Percentiles rank a stretch among this genome's conserved stretches.
Conservation (phyloP, 2,113 vertebrate genomes). For the Channa argus region DNA sequence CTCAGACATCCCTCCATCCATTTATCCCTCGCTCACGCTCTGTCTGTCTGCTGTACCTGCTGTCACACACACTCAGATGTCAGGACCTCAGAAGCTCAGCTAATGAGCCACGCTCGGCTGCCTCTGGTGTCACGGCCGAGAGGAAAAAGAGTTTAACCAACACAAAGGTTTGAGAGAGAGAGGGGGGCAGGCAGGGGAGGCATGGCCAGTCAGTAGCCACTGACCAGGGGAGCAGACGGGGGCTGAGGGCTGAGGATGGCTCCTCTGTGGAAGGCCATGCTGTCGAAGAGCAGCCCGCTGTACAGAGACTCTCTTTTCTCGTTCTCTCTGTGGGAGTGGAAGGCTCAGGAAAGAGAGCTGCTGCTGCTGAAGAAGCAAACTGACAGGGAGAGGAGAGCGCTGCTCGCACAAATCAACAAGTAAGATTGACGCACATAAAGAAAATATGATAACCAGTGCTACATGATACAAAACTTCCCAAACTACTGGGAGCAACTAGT, state of each 20-base stretch:
- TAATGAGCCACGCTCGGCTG: slow-evolving; percentile 17
- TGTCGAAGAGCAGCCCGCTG: slow-evolving; percentile 84
- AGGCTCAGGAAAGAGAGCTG: slow-evolving; percentile 81
- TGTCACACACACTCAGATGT: slow-evolving; percentile 8
- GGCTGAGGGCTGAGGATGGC: slow-evolving; percentile 68
- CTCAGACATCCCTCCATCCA: slow-evolving; percentile 27
- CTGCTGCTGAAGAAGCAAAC: slow-evolving; percentile 76
- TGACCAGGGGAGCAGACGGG: background rate
- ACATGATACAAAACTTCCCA: too few species aligned
- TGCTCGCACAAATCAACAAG: slow-evolving; percentile 79
- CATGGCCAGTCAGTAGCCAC: slow-evolving; percentile 34
- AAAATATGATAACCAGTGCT: background rate
- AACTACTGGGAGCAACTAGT: too few species aligned
- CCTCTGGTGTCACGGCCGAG: slow-evolving; percentile 1
- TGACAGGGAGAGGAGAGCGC: slow-evolving; percentile 76
- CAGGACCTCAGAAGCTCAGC: slow-evolving; percentile 27
- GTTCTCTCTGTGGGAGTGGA: slow-evolving; percentile 84
- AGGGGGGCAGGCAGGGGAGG: background rate
- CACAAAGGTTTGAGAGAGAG: background rate
- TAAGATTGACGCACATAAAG: slow-evolving; percentile 58
- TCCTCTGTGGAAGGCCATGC: slow-evolving; percentile 84
- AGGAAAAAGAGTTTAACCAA: background rate
- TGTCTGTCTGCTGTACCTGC: slow-evolving; percentile 34
- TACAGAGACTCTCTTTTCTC: slow-evolving; percentile 85
- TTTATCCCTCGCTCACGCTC: slow-evolving; percentile 35